These are phyloP conservation scores for Toxostoma redivivum DNA, from an alignment of 2,113 vertebrate species.

Conservation along the genomic window DNA sequence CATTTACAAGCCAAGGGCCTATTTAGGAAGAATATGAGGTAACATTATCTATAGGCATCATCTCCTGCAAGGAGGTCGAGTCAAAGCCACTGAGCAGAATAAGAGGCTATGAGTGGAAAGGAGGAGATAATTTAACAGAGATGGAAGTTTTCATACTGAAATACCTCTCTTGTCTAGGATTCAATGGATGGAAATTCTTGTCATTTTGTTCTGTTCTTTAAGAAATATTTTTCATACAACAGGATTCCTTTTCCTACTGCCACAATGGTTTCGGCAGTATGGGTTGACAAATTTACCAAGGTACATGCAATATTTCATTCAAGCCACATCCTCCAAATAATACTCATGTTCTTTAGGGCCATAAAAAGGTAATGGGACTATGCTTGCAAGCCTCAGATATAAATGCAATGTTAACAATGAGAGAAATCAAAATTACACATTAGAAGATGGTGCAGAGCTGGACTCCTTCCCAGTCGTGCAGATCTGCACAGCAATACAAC, in stretches of 20 bases:
- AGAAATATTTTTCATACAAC: neutral
- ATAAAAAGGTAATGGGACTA: neutral
- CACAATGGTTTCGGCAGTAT: neutral
- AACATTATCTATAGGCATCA: neutral
- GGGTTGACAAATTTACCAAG: neutral
- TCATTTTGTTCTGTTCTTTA: neutral
- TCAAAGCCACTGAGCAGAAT: neutral
- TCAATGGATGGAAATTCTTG: neutral
- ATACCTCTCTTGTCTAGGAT: neutral
- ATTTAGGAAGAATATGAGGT: neutral
- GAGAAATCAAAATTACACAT: neutral
- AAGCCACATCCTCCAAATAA: neutral
- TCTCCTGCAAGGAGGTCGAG: neutral
- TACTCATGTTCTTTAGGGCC: neutral
- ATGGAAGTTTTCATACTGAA: neutral
- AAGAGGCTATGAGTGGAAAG: neutral
- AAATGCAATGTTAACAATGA: neutral
- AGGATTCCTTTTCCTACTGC: neutral
- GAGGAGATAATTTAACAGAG: neutral
- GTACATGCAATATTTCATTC: neutral
- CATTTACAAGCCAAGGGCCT: neutral
- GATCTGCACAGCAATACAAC: neutral
- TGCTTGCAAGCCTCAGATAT: neutral
- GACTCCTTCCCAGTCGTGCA: neutral
- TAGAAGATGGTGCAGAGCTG: neutral